phyloP scores from a whole-genome alignment of 2,797 vertebrate species.

The Sebastiscus tertius region DNA sequence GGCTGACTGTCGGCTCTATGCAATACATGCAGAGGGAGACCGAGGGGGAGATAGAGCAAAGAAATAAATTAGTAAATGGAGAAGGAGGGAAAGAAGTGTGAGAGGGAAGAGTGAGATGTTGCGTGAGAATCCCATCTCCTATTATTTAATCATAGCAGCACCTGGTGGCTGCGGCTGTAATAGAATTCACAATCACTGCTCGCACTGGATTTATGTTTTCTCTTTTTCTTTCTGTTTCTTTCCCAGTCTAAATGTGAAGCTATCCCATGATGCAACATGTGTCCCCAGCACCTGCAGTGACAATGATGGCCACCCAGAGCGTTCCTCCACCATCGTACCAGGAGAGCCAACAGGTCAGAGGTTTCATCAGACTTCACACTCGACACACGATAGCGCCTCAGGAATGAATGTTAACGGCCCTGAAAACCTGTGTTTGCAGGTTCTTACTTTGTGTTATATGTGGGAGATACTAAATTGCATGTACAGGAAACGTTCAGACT shows the following conservation, averaged over 20 bases:
- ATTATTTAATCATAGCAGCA: constrained; percentile 74
- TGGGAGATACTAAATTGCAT: not conserved
- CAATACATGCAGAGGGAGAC: constrained; percentile 18
- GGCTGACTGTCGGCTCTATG: constrained; percentile 3
- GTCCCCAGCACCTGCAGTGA: constrained; percentile 97
- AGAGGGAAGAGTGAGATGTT: not conserved
- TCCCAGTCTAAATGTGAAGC: constrained; percentile 95
- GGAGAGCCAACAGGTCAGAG: constrained; percentile 95
- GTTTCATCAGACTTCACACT: not conserved
- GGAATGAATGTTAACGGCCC: not conserved
- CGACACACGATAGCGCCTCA: too few species aligned
- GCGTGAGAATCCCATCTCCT: constrained; percentile 8
- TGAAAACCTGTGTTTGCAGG: not conserved
- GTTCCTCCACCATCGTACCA: constrained; percentile 99
- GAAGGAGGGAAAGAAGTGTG: not conserved
- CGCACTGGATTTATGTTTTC: constrained; percentile 5
- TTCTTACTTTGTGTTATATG: too few species aligned
- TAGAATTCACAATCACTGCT: constrained; percentile 30
- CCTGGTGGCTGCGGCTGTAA: constrained; percentile 72
- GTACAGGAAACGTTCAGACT: not conserved
- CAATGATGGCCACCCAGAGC: constrained; percentile 99
- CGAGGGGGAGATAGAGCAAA: not conserved
- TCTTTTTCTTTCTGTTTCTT: constrained; percentile 23
- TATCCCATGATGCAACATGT: constrained; percentile 99
- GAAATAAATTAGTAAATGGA: constrained; percentile 32